Conservation (phyloP, 2,888 invertebrate species). For the Petrophora chlorosata region DNA sequence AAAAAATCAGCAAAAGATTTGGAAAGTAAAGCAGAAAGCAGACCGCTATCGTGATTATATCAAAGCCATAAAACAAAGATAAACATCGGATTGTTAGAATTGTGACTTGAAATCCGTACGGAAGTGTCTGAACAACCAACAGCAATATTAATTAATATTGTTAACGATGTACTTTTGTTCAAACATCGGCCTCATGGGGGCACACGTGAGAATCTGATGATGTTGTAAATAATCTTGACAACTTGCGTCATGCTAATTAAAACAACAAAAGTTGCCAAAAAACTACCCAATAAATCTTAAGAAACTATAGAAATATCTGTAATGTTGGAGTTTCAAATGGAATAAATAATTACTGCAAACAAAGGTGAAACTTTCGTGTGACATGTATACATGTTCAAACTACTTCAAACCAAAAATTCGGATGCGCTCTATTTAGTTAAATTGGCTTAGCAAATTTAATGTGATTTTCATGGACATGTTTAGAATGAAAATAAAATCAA, state of each 20-base stretch:
- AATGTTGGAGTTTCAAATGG: neutral
- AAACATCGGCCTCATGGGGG: neutral
- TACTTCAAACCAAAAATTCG: too few species aligned
- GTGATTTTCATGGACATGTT: too few species aligned
- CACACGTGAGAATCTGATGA: slow-evolving; percentile 10
- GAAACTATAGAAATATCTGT: neutral
- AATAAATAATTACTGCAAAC: neutral
- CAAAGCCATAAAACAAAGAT: neutral
- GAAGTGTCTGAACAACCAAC: slow-evolving; percentile 6
- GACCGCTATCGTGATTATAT: slow-evolving; percentile 1
- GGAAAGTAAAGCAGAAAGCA: neutral
- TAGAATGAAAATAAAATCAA: too few species aligned
- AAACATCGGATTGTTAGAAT: neutral
- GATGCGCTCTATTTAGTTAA: too few species aligned
- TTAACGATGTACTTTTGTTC: slow-evolving; percentile 1
- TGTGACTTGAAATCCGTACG: neutral
- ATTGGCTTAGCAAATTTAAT: too few species aligned
- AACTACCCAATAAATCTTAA: neutral
- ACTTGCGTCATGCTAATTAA: slow-evolving; percentile 28
- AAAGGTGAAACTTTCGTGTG: too few species aligned
- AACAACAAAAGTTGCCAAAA: slow-evolving; percentile 19
- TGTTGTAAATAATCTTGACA: slow-evolving; percentile 15
- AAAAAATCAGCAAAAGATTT: too few species aligned
- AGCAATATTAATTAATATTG: neutral
- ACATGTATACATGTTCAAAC: too few species aligned